Evolutionary conservation across 1,140 invertebrate genomes (phyloP), one percentile per base, ranked within the genome.

Genomic region (Leptonema lineaticorne): DNA sequence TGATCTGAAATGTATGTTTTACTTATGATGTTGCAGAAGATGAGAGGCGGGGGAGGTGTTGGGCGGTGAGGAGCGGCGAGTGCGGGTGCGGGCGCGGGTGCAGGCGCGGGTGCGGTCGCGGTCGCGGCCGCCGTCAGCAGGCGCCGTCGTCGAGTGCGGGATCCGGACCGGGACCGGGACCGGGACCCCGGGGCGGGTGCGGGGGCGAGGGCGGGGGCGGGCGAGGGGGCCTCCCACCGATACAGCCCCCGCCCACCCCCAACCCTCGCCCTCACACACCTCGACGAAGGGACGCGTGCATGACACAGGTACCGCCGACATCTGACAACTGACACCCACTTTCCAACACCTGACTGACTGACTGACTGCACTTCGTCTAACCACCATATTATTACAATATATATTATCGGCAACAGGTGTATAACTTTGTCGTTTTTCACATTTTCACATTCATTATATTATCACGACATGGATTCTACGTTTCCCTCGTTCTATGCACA

Each of bases 221-320:
- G 46, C 63, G 48, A 53, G 46, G 33, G 37, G 16, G 26, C 37
- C 24, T 45, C 58, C 64, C 29, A 22, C 69, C 65, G 50, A 26
- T 46, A 63, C 64, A 59, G 53, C 64, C 69, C 64, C 46, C 63
- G 11, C 29, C 69, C 60, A 16, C 64, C 58, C 28, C 56, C 57
- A 50, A 22, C 50, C 64, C 20, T 28, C 64, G 9, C 28, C 53
- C 28, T 20, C 28, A 11, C 45, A 27, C 63, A 24, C 29, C 69
- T 56, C 26, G 48, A 53, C 29, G 62, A 56, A 53, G 37, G 56
- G 29, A 48, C 20, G 56, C 29, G 20, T 1, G 5, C 22, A 64
- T 64, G 62, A 64, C 62, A 64, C 62, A 64, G 62, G 62, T 64
- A 50, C 20, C 37, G n/a, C n/a, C n/a, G n/a, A n/a, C n/a, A n/a